These are phyloP conservation scores for Podargus strigoides DNA, from an alignment of 2,797 vertebrate species.

Conservation along the genomic window DNA sequence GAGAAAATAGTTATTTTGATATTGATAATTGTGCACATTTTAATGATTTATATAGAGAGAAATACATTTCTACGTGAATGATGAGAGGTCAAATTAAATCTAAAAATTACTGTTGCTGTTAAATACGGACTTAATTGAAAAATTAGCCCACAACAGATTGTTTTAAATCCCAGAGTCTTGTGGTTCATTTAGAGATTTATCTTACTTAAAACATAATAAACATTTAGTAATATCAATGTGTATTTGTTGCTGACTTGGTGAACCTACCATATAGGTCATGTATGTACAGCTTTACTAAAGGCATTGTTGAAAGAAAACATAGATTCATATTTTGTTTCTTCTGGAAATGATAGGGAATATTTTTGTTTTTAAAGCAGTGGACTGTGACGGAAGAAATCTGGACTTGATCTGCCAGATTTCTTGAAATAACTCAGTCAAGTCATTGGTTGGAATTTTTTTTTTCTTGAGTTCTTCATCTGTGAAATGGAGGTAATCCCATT, in stretches of 20 bases:
- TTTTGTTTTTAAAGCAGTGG: neutral
- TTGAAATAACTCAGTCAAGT: neutral
- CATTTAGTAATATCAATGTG: neutral
- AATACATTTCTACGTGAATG: neutral
- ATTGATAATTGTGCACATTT: neutral
- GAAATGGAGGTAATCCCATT: neutral
- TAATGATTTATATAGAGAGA: neutral
- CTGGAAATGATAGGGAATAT: neutral
- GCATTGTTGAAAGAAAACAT: neutral
- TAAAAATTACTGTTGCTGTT: neutral
- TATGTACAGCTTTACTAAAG: neutral
- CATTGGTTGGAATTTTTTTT: neutral
- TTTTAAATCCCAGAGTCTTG: neutral
- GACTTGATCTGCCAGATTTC: neutral
- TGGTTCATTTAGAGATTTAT: neutral
- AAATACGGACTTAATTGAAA: constrained; percentile 14
- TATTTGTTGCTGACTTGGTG: neutral
- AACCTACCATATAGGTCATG: neutral
- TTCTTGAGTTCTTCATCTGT: neutral
- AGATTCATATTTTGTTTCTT: neutral
- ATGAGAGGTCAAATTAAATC: constrained; percentile 8
- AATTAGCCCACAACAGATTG: neutral
- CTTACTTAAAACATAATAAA: neutral
- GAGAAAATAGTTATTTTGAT: neutral
- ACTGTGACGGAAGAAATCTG: neutral